phyloP scores from a whole-genome alignment of 1,140 invertebrate genomes.

The Lordiphosa stackelbergi region DNA sequence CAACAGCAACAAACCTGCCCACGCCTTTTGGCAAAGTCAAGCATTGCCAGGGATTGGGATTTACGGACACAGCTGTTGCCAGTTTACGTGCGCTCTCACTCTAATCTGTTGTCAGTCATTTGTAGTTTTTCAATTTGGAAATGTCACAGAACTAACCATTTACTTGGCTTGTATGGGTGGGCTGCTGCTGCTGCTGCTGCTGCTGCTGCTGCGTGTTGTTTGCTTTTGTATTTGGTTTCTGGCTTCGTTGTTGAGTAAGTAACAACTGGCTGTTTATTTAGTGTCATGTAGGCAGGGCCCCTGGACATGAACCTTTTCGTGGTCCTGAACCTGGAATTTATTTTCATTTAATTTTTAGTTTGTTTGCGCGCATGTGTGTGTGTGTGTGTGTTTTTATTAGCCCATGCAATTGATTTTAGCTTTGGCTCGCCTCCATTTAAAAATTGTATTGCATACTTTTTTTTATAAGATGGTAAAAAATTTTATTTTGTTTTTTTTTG shows the following conservation, averaged over 20 bases:
- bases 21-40: slow-evolving; percentile 25
- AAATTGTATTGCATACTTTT: slow-evolving; percentile 52
- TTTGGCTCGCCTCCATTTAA: slow-evolving; percentile 31
- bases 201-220: slow-evolving; percentile 19
- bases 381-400: slow-evolving; percentile 41
- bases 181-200: slow-evolving; percentile 4
- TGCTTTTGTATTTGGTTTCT: slow-evolving; percentile 65
- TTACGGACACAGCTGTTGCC: slow-evolving; percentile 53
- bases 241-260: slow-evolving; percentile 69
- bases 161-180: slow-evolving; percentile 38
- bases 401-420: slow-evolving; percentile 43
- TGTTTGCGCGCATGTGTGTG: background rate
- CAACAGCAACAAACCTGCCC: background rate
- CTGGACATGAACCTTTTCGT: slow-evolving; percentile 7
- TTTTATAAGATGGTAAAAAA: no score
- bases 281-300: slow-evolving; percentile 60
- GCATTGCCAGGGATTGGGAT: slow-evolving; percentile 24
- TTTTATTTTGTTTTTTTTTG: no score
- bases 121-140: slow-evolving; percentile 75
- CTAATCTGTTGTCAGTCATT: slow-evolving; percentile 73
- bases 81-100: slow-evolving; percentile 50
- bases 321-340: slow-evolving; percentile 28
- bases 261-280: slow-evolving; percentile 72
- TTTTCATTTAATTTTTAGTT: slow-evolving; percentile 58
- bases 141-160: slow-evolving; percentile 74